Conservation (phyloP, 1,140 invertebrate genomes). For the Zaprionus ghesquierei region DNA sequence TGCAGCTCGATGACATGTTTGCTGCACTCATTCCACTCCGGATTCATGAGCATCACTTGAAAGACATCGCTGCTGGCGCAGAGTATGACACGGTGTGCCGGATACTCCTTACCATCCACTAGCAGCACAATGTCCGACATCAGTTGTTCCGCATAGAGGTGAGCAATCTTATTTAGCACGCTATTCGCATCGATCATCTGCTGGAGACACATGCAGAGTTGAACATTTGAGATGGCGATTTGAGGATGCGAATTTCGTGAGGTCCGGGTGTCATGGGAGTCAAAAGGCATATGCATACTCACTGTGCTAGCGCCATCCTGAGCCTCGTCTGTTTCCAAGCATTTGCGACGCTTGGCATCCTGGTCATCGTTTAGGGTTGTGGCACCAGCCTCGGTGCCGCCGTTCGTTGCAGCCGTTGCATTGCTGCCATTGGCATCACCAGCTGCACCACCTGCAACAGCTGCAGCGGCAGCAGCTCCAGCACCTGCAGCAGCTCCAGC, state of each 20-base stretch:
- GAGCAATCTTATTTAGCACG: slow-evolving; percentile 91
- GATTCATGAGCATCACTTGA: slow-evolving; percentile 97
- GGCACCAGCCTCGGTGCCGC: slow-evolving; percentile 7
- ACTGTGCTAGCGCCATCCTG: slow-evolving; percentile 70
- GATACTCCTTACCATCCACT: slow-evolving; percentile 91
- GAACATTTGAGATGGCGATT: neutral
- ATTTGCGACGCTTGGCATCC: slow-evolving; percentile 67
- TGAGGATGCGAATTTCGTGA: neutral
- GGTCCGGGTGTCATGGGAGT: no score
- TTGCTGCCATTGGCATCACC: slow-evolving; percentile 13
- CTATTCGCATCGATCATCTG: slow-evolving; percentile 92
- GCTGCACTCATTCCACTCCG: slow-evolving; percentile 95
- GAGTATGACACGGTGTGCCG: slow-evolving; percentile 94
- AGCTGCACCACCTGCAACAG: slow-evolving; percentile 11
- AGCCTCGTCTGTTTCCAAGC: slow-evolving; percentile 58
- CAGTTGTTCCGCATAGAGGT: slow-evolving; percentile 90
- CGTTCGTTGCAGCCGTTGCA: slow-evolving; percentile 22
- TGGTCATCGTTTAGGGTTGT: slow-evolving; percentile 50
- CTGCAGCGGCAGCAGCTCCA: slow-evolving; percentile 11
- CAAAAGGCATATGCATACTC: slow-evolving; percentile 32
- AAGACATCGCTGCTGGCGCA: slow-evolving; percentile 98
- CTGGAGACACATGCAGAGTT: neutral
- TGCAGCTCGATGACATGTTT: slow-evolving; percentile 92
- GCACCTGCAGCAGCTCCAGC: slow-evolving; percentile 1
- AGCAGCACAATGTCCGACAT: slow-evolving; percentile 94